Conservation (phyloP, 2,888 invertebrate genomes). For the Hymenopus coronatus region DNA sequence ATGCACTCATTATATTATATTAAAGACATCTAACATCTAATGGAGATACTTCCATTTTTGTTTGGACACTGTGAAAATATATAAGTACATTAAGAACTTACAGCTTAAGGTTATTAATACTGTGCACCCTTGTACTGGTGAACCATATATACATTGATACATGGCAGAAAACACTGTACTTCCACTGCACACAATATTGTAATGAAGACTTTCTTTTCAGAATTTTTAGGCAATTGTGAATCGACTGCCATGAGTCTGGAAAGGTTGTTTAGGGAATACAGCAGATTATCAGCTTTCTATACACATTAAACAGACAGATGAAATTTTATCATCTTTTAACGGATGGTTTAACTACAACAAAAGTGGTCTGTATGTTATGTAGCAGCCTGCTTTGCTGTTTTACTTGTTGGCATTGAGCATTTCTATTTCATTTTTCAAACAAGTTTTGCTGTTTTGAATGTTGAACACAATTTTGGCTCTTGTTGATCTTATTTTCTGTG, state of each 20-base stretch:
- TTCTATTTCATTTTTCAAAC: not conserved
- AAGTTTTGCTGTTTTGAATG: not conserved
- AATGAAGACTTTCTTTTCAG: not conserved
- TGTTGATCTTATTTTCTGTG: conserved; percentile 6
- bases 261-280: conserved; percentile 18
- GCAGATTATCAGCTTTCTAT: not conserved
- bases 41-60: not conserved
- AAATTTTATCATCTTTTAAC: conserved; percentile 1
- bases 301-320: conserved; percentile 17
- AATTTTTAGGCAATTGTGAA: not conserved
- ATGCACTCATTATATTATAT: not conserved
- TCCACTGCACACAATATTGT: not conserved
- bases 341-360: conserved; percentile 1
- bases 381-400: conserved; percentile 12
- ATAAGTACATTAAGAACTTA: not conserved
- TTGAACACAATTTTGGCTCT: conserved; percentile 28
- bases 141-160: too few relatives aligned
- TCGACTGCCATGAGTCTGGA: not conserved
- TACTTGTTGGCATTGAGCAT: conserved; percentile 27
- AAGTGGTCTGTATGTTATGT: not conserved
- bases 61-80: not conserved
- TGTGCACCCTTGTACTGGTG: not conserved
- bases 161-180: not conserved
- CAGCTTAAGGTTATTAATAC: too few relatives aligned
- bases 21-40: not conserved